Evolutionary conservation across 1,140 invertebrate genomes (phyloP), one percentile per base, ranked within the genome.

Genomic region (Dreissena rostriformis): DNA sequence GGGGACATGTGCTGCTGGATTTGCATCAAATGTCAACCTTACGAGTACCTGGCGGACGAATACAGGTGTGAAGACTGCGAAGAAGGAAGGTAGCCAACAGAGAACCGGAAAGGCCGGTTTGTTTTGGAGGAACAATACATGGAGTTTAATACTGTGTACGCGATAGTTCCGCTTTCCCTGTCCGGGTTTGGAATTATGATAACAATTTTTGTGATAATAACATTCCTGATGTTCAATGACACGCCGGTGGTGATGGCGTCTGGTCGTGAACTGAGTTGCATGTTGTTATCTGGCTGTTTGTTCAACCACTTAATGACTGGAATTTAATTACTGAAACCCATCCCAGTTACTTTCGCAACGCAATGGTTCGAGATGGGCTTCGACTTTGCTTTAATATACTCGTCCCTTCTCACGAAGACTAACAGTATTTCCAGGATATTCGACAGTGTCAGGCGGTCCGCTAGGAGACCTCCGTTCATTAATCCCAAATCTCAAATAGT

Each of bases 401-500:
- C 96, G 28, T 96, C 96, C 39, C 95, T 97, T 83, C 94, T 97
- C 26, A 96, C 96, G 10, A 97, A 97, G 93, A 97, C 96, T 1
- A 97, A 96, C 92, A 93, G 96, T 57, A 96, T 97, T 77, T 96
- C 96, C 4, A 93, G 96, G 82, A 97, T 97, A 84, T 96, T 96
- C 91, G 96, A 96, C 92, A 94, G 95, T 63, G 95, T 95, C 6
- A 97, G 97, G 90, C 96, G 96, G 82, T 97, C 97, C 15, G 97
- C 97, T 0, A 96, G 97, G 90, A 93, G 97, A 84, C 98, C 98
- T 8, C 96, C 96, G 22, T 97, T 98, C 91, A 99, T 99, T 86
- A 98, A 97, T 55, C 98, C 98, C 0, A 96, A 96, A 88, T 99
- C 98, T 0, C 98, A 99, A 92, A 94, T 99, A 51, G 95, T 97